Conservation (phyloP, 2,888 invertebrate genomes). For the Graphium colonna region DNA sequence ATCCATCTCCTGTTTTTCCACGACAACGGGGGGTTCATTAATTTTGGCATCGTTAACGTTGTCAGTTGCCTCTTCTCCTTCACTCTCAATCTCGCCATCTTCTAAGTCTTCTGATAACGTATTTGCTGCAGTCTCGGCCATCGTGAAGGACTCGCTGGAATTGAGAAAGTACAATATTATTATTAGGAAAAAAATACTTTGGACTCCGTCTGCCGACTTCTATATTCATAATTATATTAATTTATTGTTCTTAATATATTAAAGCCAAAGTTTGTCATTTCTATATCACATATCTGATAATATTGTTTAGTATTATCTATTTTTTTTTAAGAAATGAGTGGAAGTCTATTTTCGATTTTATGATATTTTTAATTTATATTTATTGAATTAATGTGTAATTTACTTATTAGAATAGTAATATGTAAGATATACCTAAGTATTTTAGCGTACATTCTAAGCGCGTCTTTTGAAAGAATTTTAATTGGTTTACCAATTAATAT, state of each 20-base stretch:
- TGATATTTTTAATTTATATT: too few relatives aligned
- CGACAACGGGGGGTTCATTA: constrained; percentile 34
- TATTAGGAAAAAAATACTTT: neutral
- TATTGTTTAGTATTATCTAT: too few relatives aligned
- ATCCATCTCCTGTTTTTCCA: constrained; percentile 32
- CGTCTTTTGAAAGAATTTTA: too few relatives aligned
- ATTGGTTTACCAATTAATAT: too few relatives aligned
- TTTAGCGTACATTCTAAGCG: too few relatives aligned
- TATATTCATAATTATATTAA: neutral
- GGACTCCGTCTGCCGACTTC: neutral
- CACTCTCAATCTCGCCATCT: constrained; percentile 91
- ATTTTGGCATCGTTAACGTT: constrained; percentile 43
- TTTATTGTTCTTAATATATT: constrained; percentile 3
- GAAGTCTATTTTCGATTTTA: too few relatives aligned
- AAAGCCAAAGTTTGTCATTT: too few relatives aligned
- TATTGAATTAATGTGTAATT: too few relatives aligned
- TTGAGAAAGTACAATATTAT: constrained; percentile 33
- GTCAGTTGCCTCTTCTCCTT: constrained; percentile 66
- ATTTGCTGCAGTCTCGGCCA: constrained; percentile 53
- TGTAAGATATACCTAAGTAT: too few relatives aligned
- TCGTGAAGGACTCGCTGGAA: constrained; percentile 62
- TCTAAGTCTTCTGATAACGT: constrained; percentile 83
- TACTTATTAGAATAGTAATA: too few relatives aligned
- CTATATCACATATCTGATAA: too few relatives aligned
- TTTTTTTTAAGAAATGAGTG: too few relatives aligned